Conservation (phyloP, 2,113 vertebrate genomes). For the Ahaetulla prasina region DNA sequence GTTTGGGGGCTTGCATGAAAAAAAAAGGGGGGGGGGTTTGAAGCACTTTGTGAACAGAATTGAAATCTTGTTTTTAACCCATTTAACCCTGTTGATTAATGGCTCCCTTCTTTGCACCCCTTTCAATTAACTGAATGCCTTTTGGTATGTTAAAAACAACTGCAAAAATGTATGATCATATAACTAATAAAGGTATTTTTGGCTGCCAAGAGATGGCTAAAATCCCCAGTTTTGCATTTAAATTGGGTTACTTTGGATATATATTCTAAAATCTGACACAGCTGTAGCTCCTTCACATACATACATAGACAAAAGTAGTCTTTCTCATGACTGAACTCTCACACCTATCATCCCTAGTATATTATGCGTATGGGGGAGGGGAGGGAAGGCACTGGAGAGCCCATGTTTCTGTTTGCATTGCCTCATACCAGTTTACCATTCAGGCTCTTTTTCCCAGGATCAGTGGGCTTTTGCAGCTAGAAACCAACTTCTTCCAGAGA, state of each 20-base stretch:
- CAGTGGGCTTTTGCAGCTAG: neutral
- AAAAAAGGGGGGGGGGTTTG: neutral
- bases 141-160: neutral
- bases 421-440: neutral
- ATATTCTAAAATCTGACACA: neutral
- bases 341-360: neutral
- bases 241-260: neutral
- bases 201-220: neutral
- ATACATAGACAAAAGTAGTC: neutral
- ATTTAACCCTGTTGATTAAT: neutral
- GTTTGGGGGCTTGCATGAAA: neutral
- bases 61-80: neutral
- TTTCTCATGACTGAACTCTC: neutral
- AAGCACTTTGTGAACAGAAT: no score
- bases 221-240: neutral
- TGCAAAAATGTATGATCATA: neutral
- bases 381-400: neutral
- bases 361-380: neutral
- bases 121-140: neutral
- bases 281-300: neutral
- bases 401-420: neutral
- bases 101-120: neutral
- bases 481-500: neutral
- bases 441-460: neutral
- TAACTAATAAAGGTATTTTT: neutral